Evolutionary conservation across 2,888 invertebrate species (phyloP).

Genomic region (Polylopha cassiicola): DNA sequence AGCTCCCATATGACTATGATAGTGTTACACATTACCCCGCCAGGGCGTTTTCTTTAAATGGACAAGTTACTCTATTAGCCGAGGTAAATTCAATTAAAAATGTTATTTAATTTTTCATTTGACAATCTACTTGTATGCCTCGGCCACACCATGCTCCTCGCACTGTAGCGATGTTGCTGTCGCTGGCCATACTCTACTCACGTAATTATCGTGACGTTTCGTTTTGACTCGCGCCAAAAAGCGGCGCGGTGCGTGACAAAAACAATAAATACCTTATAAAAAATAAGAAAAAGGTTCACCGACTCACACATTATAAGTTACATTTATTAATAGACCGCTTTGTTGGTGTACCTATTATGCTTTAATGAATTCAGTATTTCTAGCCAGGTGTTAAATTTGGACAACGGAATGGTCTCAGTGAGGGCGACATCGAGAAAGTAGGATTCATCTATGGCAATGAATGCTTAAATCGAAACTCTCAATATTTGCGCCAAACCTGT

Average conservation of each 20-base stretch:
- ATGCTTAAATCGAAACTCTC: constrained; percentile 53
- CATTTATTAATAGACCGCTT: too few species aligned
- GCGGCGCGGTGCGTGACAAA: too few species aligned
- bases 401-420: constrained; percentile 60
- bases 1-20: constrained; percentile 81
- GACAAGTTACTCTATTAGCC: constrained; percentile 80
- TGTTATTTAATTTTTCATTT: not conserved
- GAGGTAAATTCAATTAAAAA: constrained; percentile 63
- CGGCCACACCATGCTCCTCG: too few species aligned
- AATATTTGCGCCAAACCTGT: constrained; percentile 59
- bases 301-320: too few species aligned
- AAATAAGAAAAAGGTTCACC: too few species aligned
- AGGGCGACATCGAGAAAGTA: constrained; percentile 56
- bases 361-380: constrained; percentile 7
- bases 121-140: too few species aligned
- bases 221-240: too few species aligned
- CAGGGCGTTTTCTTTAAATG: constrained; percentile 85
- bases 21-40: constrained; percentile 89
- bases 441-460: constrained; percentile 48
- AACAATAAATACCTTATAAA: too few species aligned
- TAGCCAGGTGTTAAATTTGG: constrained; percentile 51
- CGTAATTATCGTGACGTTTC: not conserved
- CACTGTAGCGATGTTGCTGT: too few species aligned
- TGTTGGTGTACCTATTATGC: too few species aligned
- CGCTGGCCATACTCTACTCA: too few species aligned